Base-by-base conservation (phyloP, 2,888 invertebrate genomes). In the Altica lythri region DNA sequence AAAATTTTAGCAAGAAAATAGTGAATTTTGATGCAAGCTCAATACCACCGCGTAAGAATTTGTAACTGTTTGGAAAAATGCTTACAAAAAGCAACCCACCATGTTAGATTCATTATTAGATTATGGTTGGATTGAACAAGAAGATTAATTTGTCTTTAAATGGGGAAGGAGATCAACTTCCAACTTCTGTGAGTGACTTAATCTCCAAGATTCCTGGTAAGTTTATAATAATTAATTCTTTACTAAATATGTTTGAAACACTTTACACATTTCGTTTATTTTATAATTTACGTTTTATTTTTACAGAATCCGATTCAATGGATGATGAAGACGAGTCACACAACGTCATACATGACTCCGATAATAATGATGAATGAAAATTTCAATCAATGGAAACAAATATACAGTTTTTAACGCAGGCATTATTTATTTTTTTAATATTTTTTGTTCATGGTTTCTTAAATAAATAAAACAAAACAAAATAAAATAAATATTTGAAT, bases 81-180 rank as follows among this genome's bases (percentile, higher is more conserved):
- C 66, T 47, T 50, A 44, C 56, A 50, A 17, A 50, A 53, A 19
- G 18, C 44, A 49, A 10, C 48, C 48, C 8, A 49, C 9, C 3
- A 40, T 30, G 17, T 45, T 45, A 10, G 10, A 42, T 38, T 61
- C 65, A 53, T 27, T n/a, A n/a, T n/a, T 46, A 12, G 57, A 64
- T 6, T 49, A 61, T 52, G 60, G 59, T 49, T 65, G 65, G 64
- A 40, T 35, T 17, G 35, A 40, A 19, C 10, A 56, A 18, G 58
- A 63, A 8, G 50, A 37, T 8, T 49, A 43, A 40, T 65, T 55
- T 25, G 35, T 60, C 6, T 67, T 65, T 45, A 57, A 61, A 47
- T 66, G 64, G 63, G 65, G 64, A 35, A 62, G 64, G 18, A 64
- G 62, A 66, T 57, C 65, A 65, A 56, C 47, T 68, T 27, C 65